Base-by-base conservation (phyloP, 2,888 invertebrate genomes). In the Dynastes tityus region DNA sequence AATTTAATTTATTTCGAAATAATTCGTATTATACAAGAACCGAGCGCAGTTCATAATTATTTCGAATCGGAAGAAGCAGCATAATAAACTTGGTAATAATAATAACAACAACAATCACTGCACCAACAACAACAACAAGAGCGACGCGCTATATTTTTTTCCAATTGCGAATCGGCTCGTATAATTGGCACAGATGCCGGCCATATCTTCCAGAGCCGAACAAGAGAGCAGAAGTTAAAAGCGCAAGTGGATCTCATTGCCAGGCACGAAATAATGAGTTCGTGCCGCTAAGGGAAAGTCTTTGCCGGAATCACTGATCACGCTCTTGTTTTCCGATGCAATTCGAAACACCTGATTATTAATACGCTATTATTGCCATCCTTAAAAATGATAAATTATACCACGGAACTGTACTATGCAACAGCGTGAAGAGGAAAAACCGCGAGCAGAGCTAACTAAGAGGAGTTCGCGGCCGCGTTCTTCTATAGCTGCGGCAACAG, bases 291-390 rank as follows among this genome's bases (percentile, higher is more conserved):
- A 79, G 79, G 79, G 79, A 79, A 79, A 79, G 79, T 79, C 67
- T 58, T 51, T 45, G 63, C 79, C 67, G 76, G 79, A 77, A 79
- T 77, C 77, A 53, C 53, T 67, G 79, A 79, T 79, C 79, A 79
- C 79, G 79, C 77, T 79, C 77, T 79, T 67, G 79, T 76, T 79
- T 77, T 79, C 74, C 79, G 79, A 79, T 79, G 79, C 79, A 79
- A 79, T 79, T 73, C 79, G 68, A 79, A 74, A 79, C 79, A 74
- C 77, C 67, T 61, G 79, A 75, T 77, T 79, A 77, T 79, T 79
- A 79, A 79, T 78, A 77, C 73, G 74, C 79, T 67, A 79, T 79
- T 74, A 79, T 75, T 79, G 61, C 55, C 64, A 71, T 55, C 45
- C 58, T 45, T 63, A 73, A 65, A 78, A 78, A 78, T 73, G 73